Percentiles rank a stretch among this genome's conserved stretches.
Conservation (phyloP, 2,797 vertebrate species). For the Antrozous pallidus region DNA sequence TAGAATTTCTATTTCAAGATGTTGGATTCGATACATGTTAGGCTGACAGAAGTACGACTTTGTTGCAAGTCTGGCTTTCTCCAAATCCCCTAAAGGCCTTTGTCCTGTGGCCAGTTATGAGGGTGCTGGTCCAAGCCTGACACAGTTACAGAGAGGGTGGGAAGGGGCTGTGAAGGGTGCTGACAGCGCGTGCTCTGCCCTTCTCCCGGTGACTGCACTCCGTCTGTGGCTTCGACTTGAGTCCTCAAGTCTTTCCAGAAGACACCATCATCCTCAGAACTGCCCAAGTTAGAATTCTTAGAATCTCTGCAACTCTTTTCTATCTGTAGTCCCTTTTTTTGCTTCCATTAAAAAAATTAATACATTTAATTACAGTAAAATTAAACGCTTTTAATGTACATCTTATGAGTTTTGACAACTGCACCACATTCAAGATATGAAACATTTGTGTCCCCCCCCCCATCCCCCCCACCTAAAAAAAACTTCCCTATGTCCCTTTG, state of each 20-base stretch:
- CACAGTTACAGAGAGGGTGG: not conserved
- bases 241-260: not conserved
- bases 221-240: not conserved
- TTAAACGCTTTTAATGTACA: not conserved
- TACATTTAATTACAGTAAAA: not conserved
- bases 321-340: not conserved
- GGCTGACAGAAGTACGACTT: not conserved
- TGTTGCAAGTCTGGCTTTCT: not conserved
- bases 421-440: not conserved
- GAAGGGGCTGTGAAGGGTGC: not conserved
- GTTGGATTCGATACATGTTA: not conserved
- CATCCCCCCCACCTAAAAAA: no score
- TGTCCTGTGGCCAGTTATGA: not conserved
- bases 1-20: constrained; percentile 1
- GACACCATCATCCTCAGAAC: not conserved
- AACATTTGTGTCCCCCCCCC: not conserved
- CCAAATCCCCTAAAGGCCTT: not conserved
- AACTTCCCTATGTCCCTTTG: not conserved
- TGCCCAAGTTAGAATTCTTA: not conserved
- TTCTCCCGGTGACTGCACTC: not conserved
- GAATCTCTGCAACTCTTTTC: not conserved
- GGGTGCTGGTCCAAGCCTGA: not conserved
- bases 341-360: not conserved
- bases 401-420: not conserved
- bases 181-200: not conserved